These are phyloP conservation scores for Hyla sarda DNA, from an alignment of 2,113 vertebrate genomes.

Conservation along the genomic window DNA sequence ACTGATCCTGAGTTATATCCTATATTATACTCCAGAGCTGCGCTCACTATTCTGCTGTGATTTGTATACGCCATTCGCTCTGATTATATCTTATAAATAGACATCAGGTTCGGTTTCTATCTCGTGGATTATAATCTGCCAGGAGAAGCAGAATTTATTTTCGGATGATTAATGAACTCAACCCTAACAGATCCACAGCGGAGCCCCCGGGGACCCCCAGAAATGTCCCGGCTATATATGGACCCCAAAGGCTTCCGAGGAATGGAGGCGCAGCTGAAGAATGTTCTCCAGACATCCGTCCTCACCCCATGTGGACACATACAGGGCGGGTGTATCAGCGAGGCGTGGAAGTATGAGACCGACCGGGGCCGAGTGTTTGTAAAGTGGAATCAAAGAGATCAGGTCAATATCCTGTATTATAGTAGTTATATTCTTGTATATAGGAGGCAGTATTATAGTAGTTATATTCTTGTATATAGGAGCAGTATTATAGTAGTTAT, in stretches of 20 bases:
- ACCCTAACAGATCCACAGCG: not conserved
- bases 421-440: conserved; percentile 1
- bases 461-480: too few species aligned
- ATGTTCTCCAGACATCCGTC: conserved; percentile 70
- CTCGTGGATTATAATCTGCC: not conserved
- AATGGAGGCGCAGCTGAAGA: conserved; percentile 76
- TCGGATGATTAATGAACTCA: not conserved
- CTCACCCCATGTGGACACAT: conserved; percentile 70
- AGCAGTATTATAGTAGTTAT: too few species aligned
- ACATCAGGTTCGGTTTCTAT: not conserved
- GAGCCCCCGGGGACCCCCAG: not conserved
- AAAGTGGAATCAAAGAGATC: conserved; percentile 77
- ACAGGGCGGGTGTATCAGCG: conserved; percentile 77
- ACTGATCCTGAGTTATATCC: too few species aligned
- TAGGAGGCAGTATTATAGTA: not conserved
- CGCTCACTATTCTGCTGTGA: too few species aligned
- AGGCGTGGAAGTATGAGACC: conserved; percentile 79
- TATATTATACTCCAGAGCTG: too few species aligned
- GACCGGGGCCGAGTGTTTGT: conserved; percentile 78
- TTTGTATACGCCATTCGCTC: too few species aligned
- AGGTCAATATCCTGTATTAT: conserved; percentile 66
- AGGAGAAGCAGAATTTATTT: not conserved
- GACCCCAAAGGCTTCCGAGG: not conserved
- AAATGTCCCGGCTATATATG: not conserved
- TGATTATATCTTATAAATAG: not conserved